Percentiles rank a stretch among this genome's conserved stretches.
Conservation (phyloP, 2,888 invertebrate species). For the Tenthredo mesomela region DNA sequence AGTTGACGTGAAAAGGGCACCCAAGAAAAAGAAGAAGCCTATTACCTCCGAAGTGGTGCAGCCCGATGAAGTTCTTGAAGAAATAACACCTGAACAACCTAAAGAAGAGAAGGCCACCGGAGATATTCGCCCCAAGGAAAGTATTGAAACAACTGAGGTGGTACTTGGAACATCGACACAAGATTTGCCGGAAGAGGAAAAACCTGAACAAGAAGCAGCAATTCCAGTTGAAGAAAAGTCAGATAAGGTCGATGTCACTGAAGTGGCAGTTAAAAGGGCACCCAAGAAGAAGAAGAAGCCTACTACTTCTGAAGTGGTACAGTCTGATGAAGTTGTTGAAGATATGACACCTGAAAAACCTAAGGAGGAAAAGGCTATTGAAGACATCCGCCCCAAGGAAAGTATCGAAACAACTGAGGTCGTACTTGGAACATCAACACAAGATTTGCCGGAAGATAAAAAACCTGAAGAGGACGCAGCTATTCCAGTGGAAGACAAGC, state of each 20-base stretch:
- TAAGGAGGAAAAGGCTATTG: conserved; percentile 57
- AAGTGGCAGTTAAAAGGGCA: conserved; percentile 76
- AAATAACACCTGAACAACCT: conserved; percentile 62
- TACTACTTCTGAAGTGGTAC: conserved; percentile 61
- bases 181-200: conserved; percentile 56
- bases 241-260: conserved; percentile 68
- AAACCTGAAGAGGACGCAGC: conserved; percentile 59
- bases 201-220: conserved; percentile 57
- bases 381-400: conserved; percentile 54
- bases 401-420: conserved; percentile 53
- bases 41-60: conserved; percentile 65
- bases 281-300: conserved; percentile 66
- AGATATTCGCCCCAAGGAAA: conserved; percentile 60
- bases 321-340: conserved; percentile 58
- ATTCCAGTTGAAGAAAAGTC: conserved; percentile 64
- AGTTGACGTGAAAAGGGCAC: conserved; percentile 61
- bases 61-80: conserved; percentile 62
- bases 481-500: conserved; percentile 57
- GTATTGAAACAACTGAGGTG: conserved; percentile 64
- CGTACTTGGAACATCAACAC: conserved; percentile 21
- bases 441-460: conserved; percentile 55
- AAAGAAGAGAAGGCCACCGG: conserved; percentile 62
- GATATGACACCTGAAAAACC: conserved; percentile 58
- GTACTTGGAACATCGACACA: conserved; percentile 63
- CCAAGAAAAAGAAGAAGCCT: conserved; percentile 57